Evolutionary conservation across 2,797 vertebrate species (phyloP).

Genomic region (Melanotaenia parkinsoni): DNA sequence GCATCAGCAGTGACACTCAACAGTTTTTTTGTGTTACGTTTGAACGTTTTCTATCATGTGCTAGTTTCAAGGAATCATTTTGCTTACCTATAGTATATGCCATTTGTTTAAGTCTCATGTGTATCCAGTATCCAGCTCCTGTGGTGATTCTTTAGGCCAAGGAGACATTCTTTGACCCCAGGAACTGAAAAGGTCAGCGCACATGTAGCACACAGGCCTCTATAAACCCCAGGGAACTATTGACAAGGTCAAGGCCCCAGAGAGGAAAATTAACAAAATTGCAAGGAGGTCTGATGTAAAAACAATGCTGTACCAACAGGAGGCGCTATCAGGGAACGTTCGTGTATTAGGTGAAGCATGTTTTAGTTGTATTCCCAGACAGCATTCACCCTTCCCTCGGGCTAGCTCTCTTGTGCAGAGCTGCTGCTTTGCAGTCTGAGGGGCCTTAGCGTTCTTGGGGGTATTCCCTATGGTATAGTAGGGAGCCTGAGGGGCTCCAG

Average conservation of each 20-base stretch:
- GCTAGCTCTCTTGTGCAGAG: slow-evolving; percentile 67
- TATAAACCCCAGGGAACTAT: slow-evolving; percentile 64
- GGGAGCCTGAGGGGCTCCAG: slow-evolving; percentile 76
- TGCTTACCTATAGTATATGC: slow-evolving; percentile 50
- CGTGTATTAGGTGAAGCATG: slow-evolving; percentile 72
- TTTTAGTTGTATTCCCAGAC: slow-evolving; percentile 80
- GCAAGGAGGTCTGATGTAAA: slow-evolving; percentile 59
- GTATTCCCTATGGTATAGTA: slow-evolving; percentile 76
- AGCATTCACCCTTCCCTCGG: slow-evolving; percentile 57
- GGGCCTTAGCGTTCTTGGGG: slow-evolving; percentile 78
- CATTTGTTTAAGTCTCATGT: slow-evolving; percentile 57
- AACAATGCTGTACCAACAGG: slow-evolving; percentile 67
- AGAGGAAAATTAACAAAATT: slow-evolving; percentile 67
- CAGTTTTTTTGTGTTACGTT: not conserved
- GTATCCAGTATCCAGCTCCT: slow-evolving; percentile 43
- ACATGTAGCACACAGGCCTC: slow-evolving; percentile 69
- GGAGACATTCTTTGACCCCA: slow-evolving; percentile 69
- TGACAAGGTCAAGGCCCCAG: slow-evolving; percentile 78
- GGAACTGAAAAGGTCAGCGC: slow-evolving; percentile 74
- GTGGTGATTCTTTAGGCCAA: slow-evolving; percentile 56
- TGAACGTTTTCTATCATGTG: slow-evolving; percentile 57
- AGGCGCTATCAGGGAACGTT: slow-evolving; percentile 68
- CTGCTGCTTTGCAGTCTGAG: slow-evolving; percentile 78
- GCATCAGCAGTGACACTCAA: not conserved
- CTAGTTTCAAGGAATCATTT: slow-evolving; percentile 17